Percentiles rank a stretch among this genome's conserved stretches.
These are phyloP conservation scores for Oophaga pumilio DNA, from an alignment of 2,113 vertebrate species.

Conservation along the genomic window DNA sequence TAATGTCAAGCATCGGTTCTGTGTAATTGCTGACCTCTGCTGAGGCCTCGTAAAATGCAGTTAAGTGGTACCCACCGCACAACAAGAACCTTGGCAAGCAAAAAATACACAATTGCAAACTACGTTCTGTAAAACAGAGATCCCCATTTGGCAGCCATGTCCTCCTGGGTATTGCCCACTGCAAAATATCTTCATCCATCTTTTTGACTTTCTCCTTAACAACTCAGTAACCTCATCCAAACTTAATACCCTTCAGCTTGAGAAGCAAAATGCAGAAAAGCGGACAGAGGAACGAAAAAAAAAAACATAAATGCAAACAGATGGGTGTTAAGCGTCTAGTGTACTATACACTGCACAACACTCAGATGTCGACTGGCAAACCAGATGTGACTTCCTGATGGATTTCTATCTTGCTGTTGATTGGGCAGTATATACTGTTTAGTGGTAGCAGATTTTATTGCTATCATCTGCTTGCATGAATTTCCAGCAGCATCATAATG, in stretches of 20 bases:
- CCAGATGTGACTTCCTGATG: constrained; percentile 48
- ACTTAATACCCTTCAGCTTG: constrained; percentile 72
- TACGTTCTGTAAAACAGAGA: constrained; percentile 31
- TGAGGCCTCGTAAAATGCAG: constrained; percentile 62
- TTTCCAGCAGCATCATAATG: constrained; percentile 8
- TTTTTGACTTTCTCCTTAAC: constrained; percentile 71
- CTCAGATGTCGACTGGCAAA: constrained; percentile 40
- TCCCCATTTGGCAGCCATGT: constrained; percentile 53
- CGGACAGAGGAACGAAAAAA: constrained; percentile 12
- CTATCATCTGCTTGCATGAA: constrained; percentile 28
- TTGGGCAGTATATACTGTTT: constrained; percentile 45
- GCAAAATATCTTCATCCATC: constrained; percentile 68
- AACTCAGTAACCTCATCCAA: constrained; percentile 70
- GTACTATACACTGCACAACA: constrained; percentile 25
- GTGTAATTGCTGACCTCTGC: constrained; percentile 65
- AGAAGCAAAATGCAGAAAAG: constrained; percentile 55
- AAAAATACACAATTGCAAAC: constrained; percentile 51
- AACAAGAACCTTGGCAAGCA: constrained; percentile 56
- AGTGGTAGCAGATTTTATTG: constrained; percentile 23
- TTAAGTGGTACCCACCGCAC: constrained; percentile 52
- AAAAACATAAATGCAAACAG: constrained; percentile 68
- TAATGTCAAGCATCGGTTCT: constrained; percentile 64
- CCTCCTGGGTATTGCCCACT: constrained; percentile 62
- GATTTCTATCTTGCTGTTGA: constrained; percentile 43
- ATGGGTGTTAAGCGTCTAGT: constrained; percentile 59